A percentile compares a stretch with the other conserved stretches of the same genome.
Conservation (phyloP, 2,888 invertebrate species). For the Stenichneumon culpator region DNA sequence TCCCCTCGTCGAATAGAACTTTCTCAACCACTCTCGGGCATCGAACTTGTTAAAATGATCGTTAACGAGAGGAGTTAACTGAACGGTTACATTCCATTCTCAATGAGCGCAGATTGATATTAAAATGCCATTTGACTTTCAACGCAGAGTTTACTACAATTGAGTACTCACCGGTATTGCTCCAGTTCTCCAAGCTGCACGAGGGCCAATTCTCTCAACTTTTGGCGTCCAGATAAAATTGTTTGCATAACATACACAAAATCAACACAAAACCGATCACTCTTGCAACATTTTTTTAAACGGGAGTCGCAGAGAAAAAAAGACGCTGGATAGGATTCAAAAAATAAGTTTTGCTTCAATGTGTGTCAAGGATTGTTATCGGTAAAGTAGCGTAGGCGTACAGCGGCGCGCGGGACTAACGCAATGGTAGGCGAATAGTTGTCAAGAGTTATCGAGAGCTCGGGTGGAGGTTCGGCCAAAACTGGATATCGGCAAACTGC, state of each 20-base stretch:
- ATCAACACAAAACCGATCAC: too few relatives aligned
- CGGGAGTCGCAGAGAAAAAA: too few relatives aligned
- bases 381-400: neutral
- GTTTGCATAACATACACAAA: neutral
- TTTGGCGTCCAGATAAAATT: neutral
- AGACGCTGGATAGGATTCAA: neutral
- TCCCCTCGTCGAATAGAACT: constrained; percentile 46
- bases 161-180: neutral
- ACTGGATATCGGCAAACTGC: constrained; percentile 59
- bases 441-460: constrained; percentile 48
- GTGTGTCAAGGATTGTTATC: neutral
- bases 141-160: neutral
- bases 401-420: neutral
- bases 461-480: constrained; percentile 33
- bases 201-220: neutral
- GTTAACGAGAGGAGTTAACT: constrained; percentile 45
- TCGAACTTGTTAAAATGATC: constrained; percentile 62
- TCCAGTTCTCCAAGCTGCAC: neutral
- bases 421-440: constrained; percentile 57
- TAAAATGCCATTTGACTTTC: constrained; percentile 30
- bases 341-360: neutral
- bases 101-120: constrained; percentile 29
- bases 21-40: constrained; percentile 41
- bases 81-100: constrained; percentile 18
- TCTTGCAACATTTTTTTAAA: too few relatives aligned